Evolutionary conservation across 2,888 invertebrate genomes (phyloP), one percentile per base, ranked within the genome.

Genomic region (Agriopis aurantiaria): DNA sequence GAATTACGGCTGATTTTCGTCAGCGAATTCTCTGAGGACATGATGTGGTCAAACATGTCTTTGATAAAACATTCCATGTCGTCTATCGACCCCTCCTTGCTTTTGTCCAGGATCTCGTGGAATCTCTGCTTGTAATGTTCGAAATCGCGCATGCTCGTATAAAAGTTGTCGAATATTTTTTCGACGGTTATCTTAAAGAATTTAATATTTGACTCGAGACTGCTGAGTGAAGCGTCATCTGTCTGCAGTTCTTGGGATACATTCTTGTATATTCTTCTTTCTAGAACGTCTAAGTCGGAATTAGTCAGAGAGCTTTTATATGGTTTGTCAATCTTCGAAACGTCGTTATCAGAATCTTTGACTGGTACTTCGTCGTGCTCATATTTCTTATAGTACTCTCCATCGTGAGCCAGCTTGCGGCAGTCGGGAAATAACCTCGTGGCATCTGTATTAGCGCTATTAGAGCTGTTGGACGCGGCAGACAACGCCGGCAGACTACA

Each of bases 51-150:
- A 72, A 93, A 87, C 85, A 92, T 89, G 49, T 92, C 91, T 76
- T 84, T 90, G 57, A 92, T 88, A 67, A 93, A 92, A 3, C 87
- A 83, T 77, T 92, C 91, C 91, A 92, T 91, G 63, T 90, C 89
- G 8, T 76, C 78, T 0, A 91, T 65, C 1, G 88, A 85, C 6
- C 90, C 88, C 3, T 83, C 86, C 46, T 81, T 83, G 72, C 84
- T 89, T 68, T 86, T 91, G 7, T 79, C 78, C 45, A 93, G 74
- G 60, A 93, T 92, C 5, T 88, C 88, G n/a, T 90, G 76, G 75
- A 89, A 93, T 68, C 87, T 88, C 58, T 83, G 80, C 74, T 92
- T 93, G 72, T 90, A 92, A 3, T 80, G 60, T 72, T 93, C 91
- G 68, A 89, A 90, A 65, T 92, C 92, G 33, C 80, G 74, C 90